Evolutionary conservation across 2,888 invertebrate genomes (phyloP).

Genomic region (Stratiomys singularior): DNA sequence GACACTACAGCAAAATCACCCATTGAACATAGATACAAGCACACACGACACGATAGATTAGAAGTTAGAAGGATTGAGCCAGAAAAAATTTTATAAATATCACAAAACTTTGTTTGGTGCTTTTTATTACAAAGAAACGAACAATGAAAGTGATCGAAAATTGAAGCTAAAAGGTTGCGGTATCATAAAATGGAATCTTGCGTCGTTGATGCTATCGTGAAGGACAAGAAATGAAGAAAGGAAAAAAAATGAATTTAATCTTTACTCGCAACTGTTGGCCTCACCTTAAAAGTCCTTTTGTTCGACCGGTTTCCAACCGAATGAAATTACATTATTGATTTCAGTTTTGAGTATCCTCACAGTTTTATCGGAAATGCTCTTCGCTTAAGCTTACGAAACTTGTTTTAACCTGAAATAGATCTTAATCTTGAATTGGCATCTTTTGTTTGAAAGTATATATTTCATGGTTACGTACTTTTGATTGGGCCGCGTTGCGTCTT

Average conservation of each 20-base stretch:
- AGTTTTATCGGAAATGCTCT: not conserved
- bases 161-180: not conserved
- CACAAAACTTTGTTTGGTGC: too few relatives aligned
- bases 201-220: conserved; percentile 9
- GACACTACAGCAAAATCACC: too few relatives aligned
- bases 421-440: conserved; percentile 1
- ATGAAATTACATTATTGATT: conserved; percentile 8
- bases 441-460: not conserved
- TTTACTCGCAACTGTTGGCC: conserved; percentile 12
- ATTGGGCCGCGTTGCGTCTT: too few relatives aligned
- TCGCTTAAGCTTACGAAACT: not conserved
- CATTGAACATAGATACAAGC: too few relatives aligned
- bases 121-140: too few relatives aligned
- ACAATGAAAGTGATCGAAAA: conserved; percentile 3
- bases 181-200: conserved; percentile 19
- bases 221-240: too few relatives aligned
- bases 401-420: conserved; percentile 28
- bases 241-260: conserved; percentile 9
- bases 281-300: conserved; percentile 23
- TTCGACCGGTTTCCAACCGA: not conserved
- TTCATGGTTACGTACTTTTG: not conserved
- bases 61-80: too few relatives aligned
- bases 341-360: too few relatives aligned
- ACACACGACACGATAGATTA: too few relatives aligned
- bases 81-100: too few relatives aligned